Conservation (phyloP, 2,113 vertebrate genomes). For the Seriola quinqueradiata region DNA sequence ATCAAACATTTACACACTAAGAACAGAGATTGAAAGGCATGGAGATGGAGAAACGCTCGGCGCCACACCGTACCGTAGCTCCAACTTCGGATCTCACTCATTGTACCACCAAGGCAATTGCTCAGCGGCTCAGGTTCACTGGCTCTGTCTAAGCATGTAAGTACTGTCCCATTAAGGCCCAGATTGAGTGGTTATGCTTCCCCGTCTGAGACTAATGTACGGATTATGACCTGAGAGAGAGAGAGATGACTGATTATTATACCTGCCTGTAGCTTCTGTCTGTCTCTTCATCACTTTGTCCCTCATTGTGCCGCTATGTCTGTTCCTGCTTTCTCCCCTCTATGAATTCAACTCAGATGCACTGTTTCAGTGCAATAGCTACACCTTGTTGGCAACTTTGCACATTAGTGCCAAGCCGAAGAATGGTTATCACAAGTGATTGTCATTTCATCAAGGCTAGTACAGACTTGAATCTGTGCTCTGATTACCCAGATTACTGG, state of each 20-base stretch:
- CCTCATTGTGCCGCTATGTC: slow-evolving; percentile 17
- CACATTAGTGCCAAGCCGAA: not conserved
- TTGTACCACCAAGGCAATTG: slow-evolving; percentile 49
- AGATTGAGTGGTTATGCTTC: slow-evolving; percentile 73
- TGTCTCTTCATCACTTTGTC: slow-evolving; percentile 50
- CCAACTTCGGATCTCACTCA: slow-evolving; percentile 52
- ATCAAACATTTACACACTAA: slow-evolving; percentile 33
- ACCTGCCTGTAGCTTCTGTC: slow-evolving; percentile 70
- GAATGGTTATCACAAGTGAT: not conserved
- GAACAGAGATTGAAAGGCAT: slow-evolving; percentile 37
- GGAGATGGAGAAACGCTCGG: slow-evolving; percentile 33
- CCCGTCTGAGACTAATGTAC: slow-evolving; percentile 69
- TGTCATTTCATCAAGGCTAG: slow-evolving; percentile 18
- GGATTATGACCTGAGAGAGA: slow-evolving; percentile 65
- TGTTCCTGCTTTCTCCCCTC: slow-evolving; percentile 8
- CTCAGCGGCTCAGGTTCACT: slow-evolving; percentile 58
- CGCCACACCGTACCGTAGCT: slow-evolving; percentile 23
- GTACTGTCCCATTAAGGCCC: slow-evolving; percentile 62
- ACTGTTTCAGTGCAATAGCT: slow-evolving; percentile 30
- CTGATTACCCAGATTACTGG: not conserved
- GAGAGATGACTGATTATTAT: slow-evolving; percentile 63
- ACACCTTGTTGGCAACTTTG: slow-evolving; percentile 20
- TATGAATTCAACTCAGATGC: slow-evolving; percentile 24
- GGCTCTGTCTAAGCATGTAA: slow-evolving; percentile 68
- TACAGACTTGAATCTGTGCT: not conserved